Base-by-base conservation (phyloP, 2,113 vertebrate species). In the Alexandromys fortis region DNA sequence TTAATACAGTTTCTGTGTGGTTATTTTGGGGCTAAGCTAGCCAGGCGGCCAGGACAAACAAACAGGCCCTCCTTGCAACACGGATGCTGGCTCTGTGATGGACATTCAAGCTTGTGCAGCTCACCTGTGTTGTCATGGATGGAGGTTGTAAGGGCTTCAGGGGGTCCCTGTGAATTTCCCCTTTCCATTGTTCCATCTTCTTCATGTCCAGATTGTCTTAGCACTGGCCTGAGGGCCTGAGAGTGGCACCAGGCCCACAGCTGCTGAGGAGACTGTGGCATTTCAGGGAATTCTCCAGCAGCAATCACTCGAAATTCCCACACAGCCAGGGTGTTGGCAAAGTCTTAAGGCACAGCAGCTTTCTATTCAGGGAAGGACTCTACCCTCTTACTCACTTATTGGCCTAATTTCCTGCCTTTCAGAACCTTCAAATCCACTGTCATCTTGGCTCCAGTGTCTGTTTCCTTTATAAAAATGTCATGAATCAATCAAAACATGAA, bases 341-440 rank as follows among this genome's bases (percentile, higher is more conserved):
- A 88, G 21, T 22, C 42, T 49, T 12, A 75, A 11, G 47, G 55
- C 42, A 45, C 77, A 76, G 61, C 9, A 28, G 65, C 28, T n/a
- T n/a, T 68, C 4, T 1, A 8, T 82, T 28, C 79, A 79, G n/a
- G 70, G 91, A 72, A 91, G 5, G 55, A 33, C 58, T 65, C 82
- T 0, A 30, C 79, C 30, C 11, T 72, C 33, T 85, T 49, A 45
- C 9, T 90, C 28, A 24, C 24, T 70, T 52, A 47, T 38, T 77
- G 33, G 14, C 45, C 49, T 77, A 12, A 91, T 79, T 87, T 93
- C n/a, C 55, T 68, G 52, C 28, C 86, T 90, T 67, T 81, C 12
- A 73, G 52, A 73, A 73, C 90, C 77, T 97, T 89, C 14, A 70
- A 5, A 94, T 79, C 77, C 73, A 63, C 12, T 47, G 2, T 92